Base-by-base conservation (phyloP, 2,113 vertebrate genomes). In the Rhynchopsitta pachyrhyncha region DNA sequence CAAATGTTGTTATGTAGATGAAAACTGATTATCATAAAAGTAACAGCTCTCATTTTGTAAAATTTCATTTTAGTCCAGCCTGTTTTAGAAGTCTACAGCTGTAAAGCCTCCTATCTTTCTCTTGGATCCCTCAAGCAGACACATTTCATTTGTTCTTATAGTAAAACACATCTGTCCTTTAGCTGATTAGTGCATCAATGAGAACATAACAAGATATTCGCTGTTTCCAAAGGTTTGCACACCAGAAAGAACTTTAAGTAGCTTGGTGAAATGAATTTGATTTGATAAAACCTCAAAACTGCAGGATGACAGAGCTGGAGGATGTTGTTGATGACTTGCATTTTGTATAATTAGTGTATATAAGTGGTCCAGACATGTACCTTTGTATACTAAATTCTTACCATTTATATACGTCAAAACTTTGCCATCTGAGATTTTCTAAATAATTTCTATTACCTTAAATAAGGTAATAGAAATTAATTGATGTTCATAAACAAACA, bases 121-220 rank as follows among this genome's bases (percentile, higher is more conserved):
- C 73, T 92, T 89, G 96, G 93, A 97, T 96, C 92, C 90, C 86
- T 90, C 70, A 60, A 97, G 92, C 93, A 97, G 95, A 97, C 91
- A 60, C 42, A 90, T n/a, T 97, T 59, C 62, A 50, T 96, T 97
- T 96, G 91, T 63, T 96, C 78, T 95, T 80, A 47, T 50, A 92
- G 88, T 88, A 94, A 96, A 97, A 94, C 82, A 78, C 94, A 78
- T 90, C 93, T 95, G 92, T 93, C 87, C 90, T 96, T 92, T 74
- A 84, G 68, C 60, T 95, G 95, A 98, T 97, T 95, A 97, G 47
- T 35, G 53, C 83, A 95, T 85, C 94, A 96, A 66, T 24, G 7
- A 77, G 81, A 95, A 95, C 49, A 53, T 81, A 96, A 96, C 75
- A 95, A 91, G 87, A 93, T 77, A 96, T 42, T 91, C 59, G 62